Base-by-base conservation (phyloP, 2,888 invertebrate genomes). In the Gerosis bhagava region DNA sequence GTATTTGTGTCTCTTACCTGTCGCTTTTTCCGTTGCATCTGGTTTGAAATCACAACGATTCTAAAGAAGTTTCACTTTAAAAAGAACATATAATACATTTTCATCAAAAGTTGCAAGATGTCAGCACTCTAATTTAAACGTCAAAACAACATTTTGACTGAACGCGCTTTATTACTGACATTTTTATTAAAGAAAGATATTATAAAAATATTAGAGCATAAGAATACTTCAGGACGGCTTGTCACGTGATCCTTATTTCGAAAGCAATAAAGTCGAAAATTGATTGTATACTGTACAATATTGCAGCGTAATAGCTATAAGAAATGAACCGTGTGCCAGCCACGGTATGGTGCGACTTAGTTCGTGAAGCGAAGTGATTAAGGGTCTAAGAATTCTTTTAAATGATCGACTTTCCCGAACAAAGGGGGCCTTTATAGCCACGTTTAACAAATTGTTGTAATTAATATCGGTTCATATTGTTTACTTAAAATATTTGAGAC, bases 281-380 rank as follows among this genome's bases (percentile, higher is more conserved):
- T 22, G 5, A 28, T 16, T 22, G 28, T 3, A 1, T 26, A 12
- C 2, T 2, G 2, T 6, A 21, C 6, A 22, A 21, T 11, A n/a
- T 28, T 24, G 15, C 15, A 35, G 19, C 21, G 21, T 12, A 35
- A 43, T 26, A 21, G 3, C 22, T 11, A 29, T 29, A 29, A 46
- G 31, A 59, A 60, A 57, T 51, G 50, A 46, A 52, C 49, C 49
- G 48, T 46, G 57, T 57, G 45, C 54, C 57, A 57, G 53, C 47
- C 59, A 51, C 54, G 39, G 52, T 24, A 46, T 50, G 50, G 49
- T 45, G 49, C 59, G 44, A 43, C 25, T 41, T 34, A 49, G 43
- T 55, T 73, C 74, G 75, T 74, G 73, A 70, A 68, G 53, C 44
- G 54, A 16, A 56, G 71, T 74, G 73, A 74, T 74, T 73, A 74